Base-by-base conservation (phyloP, 2,797 vertebrate genomes). In the Rhabdomys pumilio region DNA sequence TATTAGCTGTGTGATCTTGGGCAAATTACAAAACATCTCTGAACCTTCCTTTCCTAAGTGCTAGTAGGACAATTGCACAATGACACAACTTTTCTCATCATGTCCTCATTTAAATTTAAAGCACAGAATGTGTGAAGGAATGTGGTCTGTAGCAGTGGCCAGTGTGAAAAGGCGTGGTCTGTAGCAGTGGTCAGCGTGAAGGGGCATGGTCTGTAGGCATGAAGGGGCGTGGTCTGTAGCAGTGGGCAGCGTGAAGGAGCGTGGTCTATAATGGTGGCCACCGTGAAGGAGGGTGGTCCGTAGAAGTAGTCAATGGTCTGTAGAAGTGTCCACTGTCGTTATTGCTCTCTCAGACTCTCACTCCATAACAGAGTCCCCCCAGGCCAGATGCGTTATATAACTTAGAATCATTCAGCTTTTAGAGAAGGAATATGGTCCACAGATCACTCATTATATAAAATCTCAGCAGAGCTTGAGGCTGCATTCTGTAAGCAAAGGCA, bases 361-460 rank as follows among this genome's bases (percentile, higher is more conserved):
- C 1, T 38, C 31, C 55, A 12, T 55, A 79, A 29, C 29, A 76
- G n/a, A 95, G 73, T 93, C 91, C 83, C 83, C 67, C 17, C 41
- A 29, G 87, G 61, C 53, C 73, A 82, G 77, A 81, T 12, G 75
- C 63, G 20, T 76, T 96, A 90, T 55, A n/a, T 86, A 89, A 94
- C 92, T 94, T 90, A 93, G 65, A 96, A 80, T 93, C 67, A 50
- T 61, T 96, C 87, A 47, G 9, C 79, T 88, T 65, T 88, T 87
- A 90, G 77, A 44, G 73, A 80, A 84, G 89, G 90, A 95, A 92
- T 47, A 84, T 8, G 22, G 57, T 31, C 24, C 29, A 44, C 59
- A 13, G 55, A 96, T 72, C 94, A 89, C 44, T 47, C 61, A 72
- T 94, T 79, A 77, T 72, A 57, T 69, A 88, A 96, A 85, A 94